Conservation (phyloP, 2,113 vertebrate genomes). For the Apus apus region DNA sequence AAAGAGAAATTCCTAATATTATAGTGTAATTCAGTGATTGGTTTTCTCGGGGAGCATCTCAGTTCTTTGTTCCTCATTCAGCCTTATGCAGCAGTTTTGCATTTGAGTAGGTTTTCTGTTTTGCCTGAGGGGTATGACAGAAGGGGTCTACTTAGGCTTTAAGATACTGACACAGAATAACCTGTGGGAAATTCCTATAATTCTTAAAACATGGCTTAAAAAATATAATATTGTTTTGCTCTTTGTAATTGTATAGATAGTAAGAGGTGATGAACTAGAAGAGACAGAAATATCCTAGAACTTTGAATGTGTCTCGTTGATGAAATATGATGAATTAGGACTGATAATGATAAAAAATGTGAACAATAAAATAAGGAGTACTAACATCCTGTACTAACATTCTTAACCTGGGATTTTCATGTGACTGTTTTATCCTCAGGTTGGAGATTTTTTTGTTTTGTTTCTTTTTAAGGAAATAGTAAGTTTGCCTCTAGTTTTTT, state of each 20-base stretch:
- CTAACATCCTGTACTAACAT: not conserved
- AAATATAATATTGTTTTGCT: not conserved
- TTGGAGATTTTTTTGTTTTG: not conserved
- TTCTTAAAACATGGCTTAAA: not conserved
- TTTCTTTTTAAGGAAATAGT: not conserved
- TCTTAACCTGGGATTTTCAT: constrained; percentile 32
- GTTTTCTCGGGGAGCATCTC: not conserved
- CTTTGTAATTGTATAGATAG: not conserved
- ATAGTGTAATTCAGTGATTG: not conserved
- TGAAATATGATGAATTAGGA: constrained; percentile 19
- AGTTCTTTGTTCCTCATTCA: not conserved
- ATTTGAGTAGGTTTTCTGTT: constrained; percentile 37
- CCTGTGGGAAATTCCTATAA: not conserved
- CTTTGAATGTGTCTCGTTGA: not conserved
- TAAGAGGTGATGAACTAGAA: not conserved
- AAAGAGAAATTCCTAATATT: not conserved
- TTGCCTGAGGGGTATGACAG: constrained; percentile 6
- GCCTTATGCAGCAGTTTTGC: not conserved
- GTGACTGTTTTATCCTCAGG: not conserved
- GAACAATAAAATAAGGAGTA: constrained; percentile 5
- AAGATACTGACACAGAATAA: constrained; percentile 18
- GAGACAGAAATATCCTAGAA: not conserved
- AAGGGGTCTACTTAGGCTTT: constrained; percentile 12
- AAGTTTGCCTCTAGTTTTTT: not conserved
- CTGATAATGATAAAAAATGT: constrained; percentile 21